phyloP scores from a whole-genome alignment of 2,113 vertebrate species.

The Dipodomys merriami region DNA sequence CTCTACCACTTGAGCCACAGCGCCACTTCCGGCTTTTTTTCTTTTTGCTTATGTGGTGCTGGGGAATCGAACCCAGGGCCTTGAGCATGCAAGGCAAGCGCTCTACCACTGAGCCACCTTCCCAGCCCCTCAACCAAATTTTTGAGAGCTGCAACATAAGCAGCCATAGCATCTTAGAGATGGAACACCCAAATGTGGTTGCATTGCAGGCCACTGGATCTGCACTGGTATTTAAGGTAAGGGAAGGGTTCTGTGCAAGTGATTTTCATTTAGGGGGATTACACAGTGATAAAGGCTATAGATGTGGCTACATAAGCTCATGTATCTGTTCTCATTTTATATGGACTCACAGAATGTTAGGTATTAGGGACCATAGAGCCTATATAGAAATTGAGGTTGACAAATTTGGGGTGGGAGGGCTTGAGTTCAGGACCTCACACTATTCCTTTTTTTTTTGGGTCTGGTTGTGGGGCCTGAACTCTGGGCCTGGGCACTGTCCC shows the following conservation, averaged over 20 bases:
- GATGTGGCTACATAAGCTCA: neutral
- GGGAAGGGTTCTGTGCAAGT: neutral
- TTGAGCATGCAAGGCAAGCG: too few relatives aligned
- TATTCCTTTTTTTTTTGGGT: too few relatives aligned
- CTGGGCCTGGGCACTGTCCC: too few relatives aligned
- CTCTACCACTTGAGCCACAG: too few relatives aligned
- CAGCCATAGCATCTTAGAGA: neutral
- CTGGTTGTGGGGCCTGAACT: too few relatives aligned
- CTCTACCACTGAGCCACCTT: neutral
- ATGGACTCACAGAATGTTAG: neutral
- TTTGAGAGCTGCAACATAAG: neutral
- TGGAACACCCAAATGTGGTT: neutral
- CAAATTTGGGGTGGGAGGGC: too few relatives aligned
- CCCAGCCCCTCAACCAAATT: neutral
- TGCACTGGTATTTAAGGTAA: neutral
- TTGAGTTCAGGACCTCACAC: too few relatives aligned
- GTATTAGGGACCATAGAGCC: neutral
- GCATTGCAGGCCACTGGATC: neutral
- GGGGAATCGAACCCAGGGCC: too few relatives aligned
- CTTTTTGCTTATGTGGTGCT: too few relatives aligned
- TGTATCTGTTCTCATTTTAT: neutral
- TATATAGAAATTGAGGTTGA: slow-evolving; percentile 22
- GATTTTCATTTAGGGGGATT: neutral
- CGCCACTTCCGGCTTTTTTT: too few relatives aligned
- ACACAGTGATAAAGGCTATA: neutral